These are phyloP conservation scores for Achlya flavicornis DNA, from an alignment of 2,888 invertebrate genomes.

Conservation along the genomic window DNA sequence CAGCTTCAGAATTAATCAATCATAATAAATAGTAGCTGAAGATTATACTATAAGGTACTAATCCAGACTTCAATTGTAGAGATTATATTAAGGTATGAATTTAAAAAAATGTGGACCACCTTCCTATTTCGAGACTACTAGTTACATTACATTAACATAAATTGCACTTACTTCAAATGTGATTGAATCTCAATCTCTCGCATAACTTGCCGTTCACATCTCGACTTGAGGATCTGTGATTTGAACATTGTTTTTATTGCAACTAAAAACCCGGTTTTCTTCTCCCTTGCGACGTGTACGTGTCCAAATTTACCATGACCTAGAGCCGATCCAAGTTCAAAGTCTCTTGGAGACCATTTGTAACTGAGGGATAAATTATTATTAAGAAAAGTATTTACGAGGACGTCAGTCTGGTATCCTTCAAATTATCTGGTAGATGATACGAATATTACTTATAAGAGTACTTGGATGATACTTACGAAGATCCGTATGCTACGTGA, in stretches of 20 bases:
- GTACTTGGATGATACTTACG: slow-evolving; percentile 67
- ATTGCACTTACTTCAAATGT: slow-evolving; percentile 84
- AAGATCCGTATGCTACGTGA: slow-evolving; percentile 84
- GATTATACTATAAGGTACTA: no score
- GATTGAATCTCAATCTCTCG: slow-evolving; percentile 97
- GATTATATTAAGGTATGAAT: no score
- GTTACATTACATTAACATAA: no score
- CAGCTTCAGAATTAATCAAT: no score
- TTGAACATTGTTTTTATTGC: slow-evolving; percentile 93
- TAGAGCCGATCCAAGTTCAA: slow-evolving; percentile 93
- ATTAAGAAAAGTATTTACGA: no score
- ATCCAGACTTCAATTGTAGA: no score
- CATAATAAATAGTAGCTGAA: no score
- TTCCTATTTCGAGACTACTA: no score
- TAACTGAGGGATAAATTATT: slow-evolving; percentile 72
- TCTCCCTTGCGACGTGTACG: slow-evolving; percentile 94
- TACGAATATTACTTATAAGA: not conserved
- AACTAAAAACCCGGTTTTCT: slow-evolving; percentile 88
- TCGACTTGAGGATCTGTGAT: slow-evolving; percentile 89
- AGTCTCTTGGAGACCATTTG: slow-evolving; percentile 90
- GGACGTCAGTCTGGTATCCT: no score
- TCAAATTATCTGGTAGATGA: no score
- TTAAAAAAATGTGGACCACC: no score
- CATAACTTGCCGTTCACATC: slow-evolving; percentile 92
- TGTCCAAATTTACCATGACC: slow-evolving; percentile 97